Conservation (phyloP, 2,113 vertebrate genomes). For the Pygathrix nemaeus region DNA sequence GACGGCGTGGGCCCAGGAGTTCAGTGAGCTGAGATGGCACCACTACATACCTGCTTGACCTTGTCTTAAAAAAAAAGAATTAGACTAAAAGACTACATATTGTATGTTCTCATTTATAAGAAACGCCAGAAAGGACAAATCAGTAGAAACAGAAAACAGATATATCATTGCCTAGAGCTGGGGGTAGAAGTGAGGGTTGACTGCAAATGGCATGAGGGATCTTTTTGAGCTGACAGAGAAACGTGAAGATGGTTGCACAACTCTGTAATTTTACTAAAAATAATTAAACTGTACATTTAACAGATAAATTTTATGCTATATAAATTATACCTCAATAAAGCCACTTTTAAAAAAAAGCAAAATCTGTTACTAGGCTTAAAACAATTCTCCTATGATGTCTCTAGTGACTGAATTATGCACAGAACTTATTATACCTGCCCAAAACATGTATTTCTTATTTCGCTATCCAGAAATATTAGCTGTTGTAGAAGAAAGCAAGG, state of each 20-base stretch:
- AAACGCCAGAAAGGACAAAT: not conserved
- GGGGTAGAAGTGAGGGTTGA: not conserved
- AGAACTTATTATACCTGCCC: not conserved
- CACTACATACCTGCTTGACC: not conserved
- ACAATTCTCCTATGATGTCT: not conserved
- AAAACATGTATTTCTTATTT: not conserved
- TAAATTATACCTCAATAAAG: not conserved
- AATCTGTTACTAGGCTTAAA: not conserved
- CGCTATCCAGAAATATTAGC: not conserved
- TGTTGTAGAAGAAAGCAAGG: not conserved
- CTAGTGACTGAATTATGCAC: not conserved
- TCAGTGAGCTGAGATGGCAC: not conserved
- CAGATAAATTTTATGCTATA: not conserved
- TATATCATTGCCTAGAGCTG: not conserved
- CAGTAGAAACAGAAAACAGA: not conserved
- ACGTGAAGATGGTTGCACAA: not conserved
- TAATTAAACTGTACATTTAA: not conserved
- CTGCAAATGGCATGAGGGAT: too few relatives aligned
- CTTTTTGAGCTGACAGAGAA: not conserved
- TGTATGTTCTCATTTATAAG: not conserved
- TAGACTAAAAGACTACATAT: not conserved
- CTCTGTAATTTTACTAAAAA: not conserved
- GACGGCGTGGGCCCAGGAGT: too few relatives aligned
- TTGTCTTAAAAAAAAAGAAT: not conserved
- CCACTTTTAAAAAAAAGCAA: not conserved